Conservation (phyloP, 2,888 invertebrate species). For the Eupithecia exiguata region DNA sequence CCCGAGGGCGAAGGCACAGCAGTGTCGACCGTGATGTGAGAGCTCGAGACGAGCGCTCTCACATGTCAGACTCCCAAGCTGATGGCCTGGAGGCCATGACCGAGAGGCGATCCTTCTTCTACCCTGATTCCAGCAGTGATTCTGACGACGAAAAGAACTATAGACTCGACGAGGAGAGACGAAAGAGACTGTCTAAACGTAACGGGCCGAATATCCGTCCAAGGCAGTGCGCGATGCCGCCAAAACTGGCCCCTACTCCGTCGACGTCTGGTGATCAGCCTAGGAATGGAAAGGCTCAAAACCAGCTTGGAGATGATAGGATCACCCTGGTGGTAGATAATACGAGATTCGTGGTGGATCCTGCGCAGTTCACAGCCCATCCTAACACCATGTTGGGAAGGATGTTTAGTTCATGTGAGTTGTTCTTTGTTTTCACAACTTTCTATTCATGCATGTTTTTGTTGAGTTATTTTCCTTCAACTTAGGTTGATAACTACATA, state of each 20-base stretch:
- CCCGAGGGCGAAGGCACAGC: constrained; percentile 50
- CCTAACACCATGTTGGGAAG: constrained; percentile 99
- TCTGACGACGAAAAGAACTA: constrained; percentile 87
- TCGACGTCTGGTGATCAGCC: constrained; percentile 71
- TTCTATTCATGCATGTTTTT: not conserved
- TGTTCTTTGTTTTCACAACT: constrained; percentile 13
- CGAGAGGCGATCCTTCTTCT: constrained; percentile 76
- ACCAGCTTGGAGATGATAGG: constrained; percentile 86
- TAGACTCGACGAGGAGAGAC: constrained; percentile 88
- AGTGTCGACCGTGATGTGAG: constrained; percentile 73
- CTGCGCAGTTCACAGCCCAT: constrained; percentile 95
- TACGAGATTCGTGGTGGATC: constrained; percentile 94
- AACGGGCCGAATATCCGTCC: constrained; percentile 65
- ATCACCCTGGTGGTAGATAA: constrained; percentile 98
- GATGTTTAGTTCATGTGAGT: constrained; percentile 95
- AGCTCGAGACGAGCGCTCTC: constrained; percentile 69
- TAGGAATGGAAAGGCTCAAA: constrained; percentile 63
- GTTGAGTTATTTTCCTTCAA: not conserved
- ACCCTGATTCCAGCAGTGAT: constrained; percentile 91
- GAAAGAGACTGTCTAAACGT: constrained; percentile 79
- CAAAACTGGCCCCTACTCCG: constrained; percentile 68
- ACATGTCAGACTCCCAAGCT: constrained; percentile 74
- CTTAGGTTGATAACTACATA: not conserved
- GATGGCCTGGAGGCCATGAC: constrained; percentile 73
- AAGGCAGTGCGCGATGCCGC: constrained; percentile 65